Evolutionary conservation across 2,888 invertebrate species (phyloP), one percentile per base, ranked within the genome.

Genomic region (Trilocha varians): DNA sequence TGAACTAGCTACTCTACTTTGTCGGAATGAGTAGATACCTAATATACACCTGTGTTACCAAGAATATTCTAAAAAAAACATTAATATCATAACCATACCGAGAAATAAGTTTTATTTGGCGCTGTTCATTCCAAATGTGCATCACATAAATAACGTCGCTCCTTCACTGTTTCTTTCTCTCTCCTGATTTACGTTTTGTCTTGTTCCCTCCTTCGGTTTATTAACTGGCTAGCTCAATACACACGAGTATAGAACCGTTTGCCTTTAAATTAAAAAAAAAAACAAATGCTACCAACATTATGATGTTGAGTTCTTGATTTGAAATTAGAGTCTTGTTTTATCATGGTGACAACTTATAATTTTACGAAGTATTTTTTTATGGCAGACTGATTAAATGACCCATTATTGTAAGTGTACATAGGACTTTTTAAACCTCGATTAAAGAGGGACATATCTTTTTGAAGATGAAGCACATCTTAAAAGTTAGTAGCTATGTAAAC

Each of bases 111-210:
- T 82, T 80, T 78, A 76, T 80, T 80, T 71, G 68, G 64, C 65
- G 69, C 74, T 73, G 74, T 78, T 80, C 71, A 69, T 72, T 73
- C 78, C 80, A 78, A 84, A 84, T 84, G 84, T 86, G 84, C 84
- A 82, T 76, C 75, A 50, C 77, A 83, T 85, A 85, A 86, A 86
- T 86, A 65, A 84, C 65, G 57, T 39, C 63, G 65, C 69, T 78
- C 74, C 80, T 78, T 76, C 69, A 66, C 57, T 75, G 55, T 71
- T 64, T 70, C 73, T 65, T 55, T 78, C 79, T 69, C 71, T 68
- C 59, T 78, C 77, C 65, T 66, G 61, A 66, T 59, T 59, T 57
- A 57, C 65, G 65, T 71, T 73, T 63, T 67, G 65, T 78, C 74
- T 73, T 70, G 50, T 67, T 73, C 67, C 58, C 62, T 48, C 68